Evolutionary conservation across 1,140 invertebrate genomes (phyloP).

Genomic region (Protaetia brevitarsis): DNA sequence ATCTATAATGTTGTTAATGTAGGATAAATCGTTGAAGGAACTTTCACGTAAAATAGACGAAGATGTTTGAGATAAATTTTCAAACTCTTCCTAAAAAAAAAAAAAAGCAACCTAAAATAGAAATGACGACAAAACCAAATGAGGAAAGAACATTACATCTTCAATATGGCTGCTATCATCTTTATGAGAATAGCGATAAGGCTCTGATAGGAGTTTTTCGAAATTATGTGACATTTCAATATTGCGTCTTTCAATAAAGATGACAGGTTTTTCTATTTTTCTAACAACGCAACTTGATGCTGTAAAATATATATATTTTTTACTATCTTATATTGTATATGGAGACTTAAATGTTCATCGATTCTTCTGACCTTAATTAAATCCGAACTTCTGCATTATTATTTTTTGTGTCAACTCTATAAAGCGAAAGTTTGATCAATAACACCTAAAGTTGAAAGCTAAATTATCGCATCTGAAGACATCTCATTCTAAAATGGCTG

Average conservation of each 20-base stretch:
- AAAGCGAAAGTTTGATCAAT: constrained; percentile 21
- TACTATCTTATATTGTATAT: neutral
- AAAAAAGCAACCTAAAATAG: too few relatives aligned
- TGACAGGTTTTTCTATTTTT: neutral
- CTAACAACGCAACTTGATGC: neutral
- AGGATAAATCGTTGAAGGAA: neutral
- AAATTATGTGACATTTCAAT: constrained; percentile 10
- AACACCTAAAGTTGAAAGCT: neutral
- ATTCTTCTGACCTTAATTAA: too few relatives aligned
- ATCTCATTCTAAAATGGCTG: constrained; percentile 30
- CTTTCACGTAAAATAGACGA: neutral
- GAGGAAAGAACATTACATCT: neutral
- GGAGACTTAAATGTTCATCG: too few relatives aligned
- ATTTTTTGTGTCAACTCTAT: too few relatives aligned
- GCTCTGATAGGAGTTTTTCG: neutral
- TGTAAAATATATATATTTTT: neutral
- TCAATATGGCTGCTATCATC: neutral
- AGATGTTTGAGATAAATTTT: constrained; percentile 14
- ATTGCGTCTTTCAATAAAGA: neutral
- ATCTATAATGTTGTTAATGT: constrained; percentile 8
- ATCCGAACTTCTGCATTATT: too few relatives aligned
- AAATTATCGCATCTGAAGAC: neutral
- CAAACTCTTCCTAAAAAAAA: neutral
- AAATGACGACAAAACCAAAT: too few relatives aligned
- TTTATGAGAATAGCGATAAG: too few relatives aligned